Conservation (phyloP, 2,797 vertebrate species). For the Hydrophis major region DNA sequence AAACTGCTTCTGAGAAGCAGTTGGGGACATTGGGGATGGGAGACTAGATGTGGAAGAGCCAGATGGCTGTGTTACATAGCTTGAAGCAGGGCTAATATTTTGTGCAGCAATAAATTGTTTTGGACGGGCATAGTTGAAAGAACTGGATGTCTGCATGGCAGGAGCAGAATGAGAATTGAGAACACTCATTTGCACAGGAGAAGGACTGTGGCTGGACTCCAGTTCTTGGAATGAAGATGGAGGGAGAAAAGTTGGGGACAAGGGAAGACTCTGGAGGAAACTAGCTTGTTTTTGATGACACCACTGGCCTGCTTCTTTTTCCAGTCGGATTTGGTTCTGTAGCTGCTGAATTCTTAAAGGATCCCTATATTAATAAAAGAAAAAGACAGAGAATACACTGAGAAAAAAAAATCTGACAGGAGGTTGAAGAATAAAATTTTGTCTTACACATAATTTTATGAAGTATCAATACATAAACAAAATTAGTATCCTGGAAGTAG, state of each 20-base stretch:
- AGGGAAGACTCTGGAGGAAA: conserved; percentile 60
- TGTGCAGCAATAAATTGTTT: conserved; percentile 99
- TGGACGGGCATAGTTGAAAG: conserved; percentile 97
- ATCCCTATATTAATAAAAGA: conserved; percentile 76
- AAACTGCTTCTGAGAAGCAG: conserved; percentile 80
- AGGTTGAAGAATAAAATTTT: neutral
- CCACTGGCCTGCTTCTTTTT: conserved; percentile 83
- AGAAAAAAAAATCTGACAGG: conserved; percentile 37
- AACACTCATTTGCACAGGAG: conserved; percentile 74
- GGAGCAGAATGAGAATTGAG: conserved; percentile 74
- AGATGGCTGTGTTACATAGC: conserved; percentile 84
- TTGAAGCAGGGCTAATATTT: conserved; percentile 74
- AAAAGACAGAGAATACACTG: conserved; percentile 37
- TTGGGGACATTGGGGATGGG: conserved; percentile 88
- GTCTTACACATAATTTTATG: neutral
- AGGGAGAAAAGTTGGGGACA: conserved; percentile 90
- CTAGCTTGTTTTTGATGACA: conserved; percentile 68
- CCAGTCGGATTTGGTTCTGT: conserved; percentile 89
- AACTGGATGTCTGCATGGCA: conserved; percentile 89
- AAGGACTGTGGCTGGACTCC: conserved; percentile 73
- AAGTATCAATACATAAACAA: neutral
- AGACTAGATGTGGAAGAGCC: conserved; percentile 87
- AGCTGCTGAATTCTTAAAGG: conserved; percentile 89
- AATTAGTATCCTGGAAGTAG: neutral
- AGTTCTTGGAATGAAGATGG: conserved; percentile 92